These are phyloP conservation scores for Drosophila teissieri DNA, from an alignment of 1,140 invertebrate species.

Conservation along the genomic window DNA sequence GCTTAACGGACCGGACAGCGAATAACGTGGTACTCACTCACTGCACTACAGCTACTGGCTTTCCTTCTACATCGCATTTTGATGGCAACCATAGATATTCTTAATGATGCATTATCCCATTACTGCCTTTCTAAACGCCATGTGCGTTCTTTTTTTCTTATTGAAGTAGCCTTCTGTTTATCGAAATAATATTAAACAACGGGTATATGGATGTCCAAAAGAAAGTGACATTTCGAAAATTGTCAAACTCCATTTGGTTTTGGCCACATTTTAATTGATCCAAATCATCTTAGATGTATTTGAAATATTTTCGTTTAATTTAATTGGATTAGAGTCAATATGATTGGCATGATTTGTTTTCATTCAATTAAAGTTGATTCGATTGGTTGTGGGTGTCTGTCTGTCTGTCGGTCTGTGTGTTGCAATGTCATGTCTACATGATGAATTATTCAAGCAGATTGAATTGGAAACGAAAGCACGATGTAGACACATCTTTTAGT, in stretches of 20 bases:
- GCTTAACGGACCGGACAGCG: constrained; percentile 32
- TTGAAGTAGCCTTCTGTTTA: too few relatives aligned
- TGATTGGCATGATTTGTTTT: constrained; percentile 44
- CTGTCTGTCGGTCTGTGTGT: neutral
- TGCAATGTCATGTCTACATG: constrained; percentile 21
- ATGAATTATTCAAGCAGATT: constrained; percentile 41
- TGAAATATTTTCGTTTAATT: constrained; percentile 28
- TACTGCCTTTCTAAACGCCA: too few relatives aligned
- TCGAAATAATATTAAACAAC: neutral
- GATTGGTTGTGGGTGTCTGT: constrained; percentile 8
- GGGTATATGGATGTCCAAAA: too few relatives aligned
- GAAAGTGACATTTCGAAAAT: neutral
- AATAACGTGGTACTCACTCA: constrained; percentile 12
- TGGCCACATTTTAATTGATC: constrained; percentile 3
- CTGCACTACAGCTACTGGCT: constrained; percentile 9
- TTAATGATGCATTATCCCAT: neutral
- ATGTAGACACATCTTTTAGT: constrained; percentile 42
- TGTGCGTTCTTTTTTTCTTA: too few relatives aligned
- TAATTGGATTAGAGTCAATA: constrained; percentile 39
- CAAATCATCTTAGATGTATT: constrained; percentile 15
- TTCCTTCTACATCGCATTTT: neutral
- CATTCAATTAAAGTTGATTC: constrained; percentile 45
- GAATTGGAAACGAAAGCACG: constrained; percentile 23
- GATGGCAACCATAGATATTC: constrained; percentile 4
- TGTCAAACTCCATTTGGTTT: constrained; percentile 1